phyloP scores from a whole-genome alignment of 2,888 invertebrate species.

The Macaria liturata region DNA sequence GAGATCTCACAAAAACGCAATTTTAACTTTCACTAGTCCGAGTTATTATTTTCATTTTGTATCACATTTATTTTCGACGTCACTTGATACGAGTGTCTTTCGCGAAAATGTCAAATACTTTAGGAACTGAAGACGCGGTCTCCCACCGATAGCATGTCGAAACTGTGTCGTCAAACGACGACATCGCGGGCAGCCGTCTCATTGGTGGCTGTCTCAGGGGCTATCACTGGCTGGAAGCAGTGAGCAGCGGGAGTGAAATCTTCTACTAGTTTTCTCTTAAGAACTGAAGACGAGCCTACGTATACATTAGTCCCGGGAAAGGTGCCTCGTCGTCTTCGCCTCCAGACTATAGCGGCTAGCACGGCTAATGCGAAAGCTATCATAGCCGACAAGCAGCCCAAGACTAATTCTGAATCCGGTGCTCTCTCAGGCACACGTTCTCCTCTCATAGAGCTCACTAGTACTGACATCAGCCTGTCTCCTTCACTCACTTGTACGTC shows the following conservation, averaged over 20 bases:
- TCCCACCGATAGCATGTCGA: conserved; percentile 82
- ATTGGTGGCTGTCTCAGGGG: conserved; percentile 74
- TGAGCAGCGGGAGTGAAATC: conserved; percentile 80
- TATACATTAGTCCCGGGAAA: conserved; percentile 84
- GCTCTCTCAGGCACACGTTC: conserved; percentile 79
- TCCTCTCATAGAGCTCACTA: conserved; percentile 85
- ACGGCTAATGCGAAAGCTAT: conserved; percentile 76
- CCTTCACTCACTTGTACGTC: conserved; percentile 83
- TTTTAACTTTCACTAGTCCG: conserved; percentile 53
- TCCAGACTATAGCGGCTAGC: conserved; percentile 80
- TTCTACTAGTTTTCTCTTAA: conserved; percentile 85
- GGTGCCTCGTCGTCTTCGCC: conserved; percentile 80
- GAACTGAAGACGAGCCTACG: conserved; percentile 83
- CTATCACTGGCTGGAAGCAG: conserved; percentile 84
- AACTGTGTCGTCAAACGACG: conserved; percentile 86
- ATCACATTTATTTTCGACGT: conserved; percentile 53
- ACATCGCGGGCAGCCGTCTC: conserved; percentile 77
- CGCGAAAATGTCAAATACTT: conserved; percentile 60
- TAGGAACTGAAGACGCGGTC: conserved; percentile 83
- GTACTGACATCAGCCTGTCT: conserved; percentile 84
- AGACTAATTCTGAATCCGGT: conserved; percentile 81
- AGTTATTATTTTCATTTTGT: conserved; percentile 44
- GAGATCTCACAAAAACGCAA: conserved; percentile 53
- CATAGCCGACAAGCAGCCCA: conserved; percentile 84
- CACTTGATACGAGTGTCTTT: conserved; percentile 53